phyloP scores from a whole-genome alignment of 2,888 invertebrate species.

The Adineta ricciae region DNA sequence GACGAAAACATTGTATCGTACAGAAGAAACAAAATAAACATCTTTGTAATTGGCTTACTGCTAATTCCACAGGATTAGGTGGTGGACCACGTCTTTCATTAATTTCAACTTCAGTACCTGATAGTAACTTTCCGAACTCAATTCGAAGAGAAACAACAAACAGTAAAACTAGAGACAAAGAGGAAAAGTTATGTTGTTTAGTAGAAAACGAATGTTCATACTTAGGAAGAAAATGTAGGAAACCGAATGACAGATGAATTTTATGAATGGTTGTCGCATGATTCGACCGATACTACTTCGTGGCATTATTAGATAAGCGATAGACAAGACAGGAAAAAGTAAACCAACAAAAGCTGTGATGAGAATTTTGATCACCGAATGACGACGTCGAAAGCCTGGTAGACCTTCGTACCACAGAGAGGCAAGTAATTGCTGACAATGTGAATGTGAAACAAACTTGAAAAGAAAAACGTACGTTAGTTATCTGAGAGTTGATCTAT shows the following conservation, averaged over 20 bases:
- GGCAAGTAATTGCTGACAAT: constrained; percentile 84
- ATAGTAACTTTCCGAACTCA: constrained; percentile 64
- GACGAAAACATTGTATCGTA: too few species aligned
- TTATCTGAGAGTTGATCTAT: background rate
- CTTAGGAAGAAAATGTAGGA: constrained; percentile 93
- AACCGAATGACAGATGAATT: constrained; percentile 94
- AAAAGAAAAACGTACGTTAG: constrained; percentile 40
- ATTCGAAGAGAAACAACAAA: constrained; percentile 83
- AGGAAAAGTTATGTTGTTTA: too few species aligned
- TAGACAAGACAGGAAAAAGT: constrained; percentile 82
- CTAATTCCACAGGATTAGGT: constrained; percentile 87
- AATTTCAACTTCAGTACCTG: constrained; percentile 58
- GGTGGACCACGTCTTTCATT: constrained; percentile 66
- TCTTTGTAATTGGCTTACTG: constrained; percentile 43
- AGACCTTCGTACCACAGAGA: constrained; percentile 94
- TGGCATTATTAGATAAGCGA: constrained; percentile 82
- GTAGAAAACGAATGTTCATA: constrained; percentile 56
- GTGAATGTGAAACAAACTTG: constrained; percentile 89
- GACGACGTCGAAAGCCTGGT: constrained; percentile 82
- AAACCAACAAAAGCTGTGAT: constrained; percentile 84
- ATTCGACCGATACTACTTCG: constrained; percentile 79
- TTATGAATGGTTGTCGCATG: constrained; percentile 93
- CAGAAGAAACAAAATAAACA: too few species aligned
- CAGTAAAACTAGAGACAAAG: constrained; percentile 64
- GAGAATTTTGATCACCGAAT: constrained; percentile 77